Conservation (phyloP, 1,140 invertebrate species). For the Chelonus insularis region DNA sequence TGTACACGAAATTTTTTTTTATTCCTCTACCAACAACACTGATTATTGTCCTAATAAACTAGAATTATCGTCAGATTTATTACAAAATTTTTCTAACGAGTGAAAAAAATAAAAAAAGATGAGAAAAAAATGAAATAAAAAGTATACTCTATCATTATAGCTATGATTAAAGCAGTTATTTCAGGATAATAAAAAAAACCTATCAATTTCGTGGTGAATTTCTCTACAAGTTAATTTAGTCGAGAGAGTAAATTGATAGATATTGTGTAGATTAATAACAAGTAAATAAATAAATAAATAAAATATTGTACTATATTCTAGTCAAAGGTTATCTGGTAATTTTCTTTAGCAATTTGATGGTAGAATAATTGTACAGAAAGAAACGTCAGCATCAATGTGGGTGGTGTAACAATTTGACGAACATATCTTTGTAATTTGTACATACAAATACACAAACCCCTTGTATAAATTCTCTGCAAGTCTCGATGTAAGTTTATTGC, state of each 20-base stretch:
- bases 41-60: too few relatives aligned
- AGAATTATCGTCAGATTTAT: too few relatives aligned
- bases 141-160: not conserved
- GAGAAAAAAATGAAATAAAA: too few relatives aligned
- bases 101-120: too few relatives aligned
- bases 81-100: too few relatives aligned
- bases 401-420: constrained; percentile 3
- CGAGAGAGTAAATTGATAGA: not conserved
- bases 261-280: not conserved
- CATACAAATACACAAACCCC: not conserved
- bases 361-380: too few relatives aligned
- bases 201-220: not conserved
- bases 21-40: too few relatives aligned
- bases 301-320: not conserved
- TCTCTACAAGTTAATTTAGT: not conserved
- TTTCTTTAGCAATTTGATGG: not conserved
- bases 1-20: too few relatives aligned
- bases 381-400: not conserved
- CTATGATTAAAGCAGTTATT: not conserved
- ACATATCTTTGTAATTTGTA: constrained; percentile 10
- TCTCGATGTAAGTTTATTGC: constrained; percentile 7
- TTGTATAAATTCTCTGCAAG: not conserved
- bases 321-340: not conserved
- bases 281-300: not conserved
- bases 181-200: not conserved